Evolutionary conservation across 92 coral and sea anemone genomes (phyloP), one percentile per base, ranked within the genome.

Genomic region (Virgularia gustaviana): DNA sequence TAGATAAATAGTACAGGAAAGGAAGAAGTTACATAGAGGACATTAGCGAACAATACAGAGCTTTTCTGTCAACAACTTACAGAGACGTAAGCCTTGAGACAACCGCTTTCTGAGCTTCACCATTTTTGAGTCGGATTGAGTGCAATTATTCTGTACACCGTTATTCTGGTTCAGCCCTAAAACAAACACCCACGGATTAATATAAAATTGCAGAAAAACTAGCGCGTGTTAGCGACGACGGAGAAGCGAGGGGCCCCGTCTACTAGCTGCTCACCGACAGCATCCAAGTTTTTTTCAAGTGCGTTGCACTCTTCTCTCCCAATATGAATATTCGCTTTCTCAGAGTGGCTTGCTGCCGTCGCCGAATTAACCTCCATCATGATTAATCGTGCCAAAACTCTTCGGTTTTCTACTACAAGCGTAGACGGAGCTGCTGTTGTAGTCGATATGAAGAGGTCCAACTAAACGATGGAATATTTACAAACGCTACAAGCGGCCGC

Each of bases 1-100:
- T n/a, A n/a, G n/a, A n/a, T n/a, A n/a, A n/a, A n/a, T n/a, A n/a
- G n/a, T n/a, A n/a, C n/a, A n/a, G n/a, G n/a, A n/a, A n/a, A n/a
- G n/a, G n/a, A n/a, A n/a, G n/a, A n/a, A n/a, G n/a, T n/a, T n/a
- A n/a, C n/a, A n/a, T n/a, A 9, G 29, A 9, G 23, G 16, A 36
- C 39, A 60, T 15, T 34, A 27, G 20, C 28, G 20, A 25, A 33
- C 20, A 33, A 60, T 9, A 57, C 0, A 25, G 37, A 32, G 7
- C 35, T 27, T 55, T 6, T 55, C 53, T 16, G 57, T 63, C 60
- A 18, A n/a, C 31, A 18, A 84, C 97, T 81, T 72, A 91, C 97
- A 91, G n/a, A 91, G 65, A 36, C 96, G 84, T 34, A 91, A 78
- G 43, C 97, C 89, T 68, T 91, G 96, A 16, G 97, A 91, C 55